Conservation (phyloP, 1,140 invertebrate species). For the Anagrus nilaparvatae region DNA sequence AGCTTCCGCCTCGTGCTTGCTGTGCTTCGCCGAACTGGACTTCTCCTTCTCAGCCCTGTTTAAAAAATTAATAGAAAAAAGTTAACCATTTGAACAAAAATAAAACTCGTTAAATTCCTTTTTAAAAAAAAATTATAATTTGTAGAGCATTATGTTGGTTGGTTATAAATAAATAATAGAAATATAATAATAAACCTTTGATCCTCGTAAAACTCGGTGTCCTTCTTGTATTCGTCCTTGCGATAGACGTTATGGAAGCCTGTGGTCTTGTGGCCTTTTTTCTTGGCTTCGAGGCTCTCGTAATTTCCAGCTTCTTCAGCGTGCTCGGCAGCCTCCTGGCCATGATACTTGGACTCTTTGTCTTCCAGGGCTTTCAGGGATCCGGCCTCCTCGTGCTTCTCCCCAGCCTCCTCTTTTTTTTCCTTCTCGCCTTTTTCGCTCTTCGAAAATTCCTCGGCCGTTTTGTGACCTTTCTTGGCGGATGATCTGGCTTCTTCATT, state of each 20-base stretch:
- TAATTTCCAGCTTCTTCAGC: conserved; percentile 44
- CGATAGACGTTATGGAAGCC: conserved; percentile 62
- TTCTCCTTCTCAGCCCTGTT: no score
- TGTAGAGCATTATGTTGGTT: conserved; percentile 36
- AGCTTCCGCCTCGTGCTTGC: conserved; percentile 49
- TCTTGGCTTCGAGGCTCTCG: conserved; percentile 47
- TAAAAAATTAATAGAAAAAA: no score
- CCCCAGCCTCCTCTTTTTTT: conserved; percentile 41
- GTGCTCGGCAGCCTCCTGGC: conserved; percentile 40
- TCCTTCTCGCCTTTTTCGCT: conserved; percentile 45
- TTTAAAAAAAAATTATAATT: no score
- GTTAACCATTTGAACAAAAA: no score
- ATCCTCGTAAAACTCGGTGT: conserved; percentile 55
- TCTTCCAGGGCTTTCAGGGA: conserved; percentile 47
- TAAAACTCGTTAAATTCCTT: no score
- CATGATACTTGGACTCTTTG: conserved; percentile 37
- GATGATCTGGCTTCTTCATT: conserved; percentile 18
- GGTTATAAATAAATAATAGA: no score
- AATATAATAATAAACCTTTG: no score
- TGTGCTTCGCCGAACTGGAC: conserved; percentile 46
- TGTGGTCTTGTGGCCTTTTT: conserved; percentile 51
- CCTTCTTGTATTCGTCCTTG: conserved; percentile 43
- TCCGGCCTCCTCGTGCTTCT: conserved; percentile 41
- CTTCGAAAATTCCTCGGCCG: conserved; percentile 44
- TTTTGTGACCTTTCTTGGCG: conserved; percentile 39